A percentile compares a stretch with the other conserved stretches of the same genome.
These are phyloP conservation scores for Knipowitschia caucasica DNA, from an alignment of 2,797 vertebrate genomes.

Conservation along the genomic window DNA sequence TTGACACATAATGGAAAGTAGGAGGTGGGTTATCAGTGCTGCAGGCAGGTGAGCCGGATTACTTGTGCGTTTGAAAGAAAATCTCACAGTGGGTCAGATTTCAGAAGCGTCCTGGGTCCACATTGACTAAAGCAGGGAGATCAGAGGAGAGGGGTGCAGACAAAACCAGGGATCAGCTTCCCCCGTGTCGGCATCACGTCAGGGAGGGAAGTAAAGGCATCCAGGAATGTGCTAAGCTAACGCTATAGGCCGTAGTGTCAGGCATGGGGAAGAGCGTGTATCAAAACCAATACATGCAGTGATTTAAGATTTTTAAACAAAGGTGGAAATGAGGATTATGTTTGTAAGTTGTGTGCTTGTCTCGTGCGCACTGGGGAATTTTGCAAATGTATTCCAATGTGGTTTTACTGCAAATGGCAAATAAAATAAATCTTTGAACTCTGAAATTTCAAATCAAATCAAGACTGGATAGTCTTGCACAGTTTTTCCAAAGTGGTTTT, in stretches of 20 bases:
- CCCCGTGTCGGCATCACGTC: slow-evolving; percentile 50
- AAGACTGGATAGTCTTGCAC: no score
- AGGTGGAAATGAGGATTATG: no score
- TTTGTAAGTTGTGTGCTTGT: no score
- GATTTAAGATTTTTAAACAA: no score
- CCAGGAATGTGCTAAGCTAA: slow-evolving; percentile 45
- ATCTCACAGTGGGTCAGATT: slow-evolving; percentile 56
- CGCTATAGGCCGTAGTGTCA: slow-evolving; percentile 26
- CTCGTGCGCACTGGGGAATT: no score
- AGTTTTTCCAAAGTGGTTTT: no score
- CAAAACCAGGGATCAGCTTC: slow-evolving; percentile 62
- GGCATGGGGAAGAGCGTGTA: no score
- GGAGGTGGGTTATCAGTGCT: slow-evolving; percentile 47
- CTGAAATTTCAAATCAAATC: no score
- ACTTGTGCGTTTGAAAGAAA: slow-evolving; percentile 65
- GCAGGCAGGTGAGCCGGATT: slow-evolving; percentile 50
- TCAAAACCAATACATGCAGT: no score
- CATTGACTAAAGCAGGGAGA: slow-evolving; percentile 56
- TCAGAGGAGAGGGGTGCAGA: slow-evolving; percentile 49
- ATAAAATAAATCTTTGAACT: no score
- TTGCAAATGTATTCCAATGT: no score
- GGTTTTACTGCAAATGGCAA: no score
- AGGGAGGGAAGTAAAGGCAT: slow-evolving; percentile 44
- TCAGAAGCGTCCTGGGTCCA: slow-evolving; percentile 42
- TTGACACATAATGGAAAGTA: slow-evolving; percentile 48